Percentiles rank a stretch among this genome's conserved stretches.
Conservation (phyloP, 2,888 invertebrate genomes). For the Cotesia congregata region DNA sequence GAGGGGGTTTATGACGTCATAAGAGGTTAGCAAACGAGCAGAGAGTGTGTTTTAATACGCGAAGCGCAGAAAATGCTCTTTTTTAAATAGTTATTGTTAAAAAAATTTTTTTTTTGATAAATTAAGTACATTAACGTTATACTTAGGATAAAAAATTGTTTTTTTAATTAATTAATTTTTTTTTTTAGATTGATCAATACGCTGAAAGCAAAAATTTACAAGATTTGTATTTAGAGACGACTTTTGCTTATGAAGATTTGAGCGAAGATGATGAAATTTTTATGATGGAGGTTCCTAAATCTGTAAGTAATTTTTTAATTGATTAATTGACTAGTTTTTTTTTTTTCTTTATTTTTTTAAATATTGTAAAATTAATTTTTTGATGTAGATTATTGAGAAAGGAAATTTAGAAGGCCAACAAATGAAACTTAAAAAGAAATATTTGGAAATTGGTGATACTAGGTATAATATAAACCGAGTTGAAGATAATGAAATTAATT, state of each 20-base stretch:
- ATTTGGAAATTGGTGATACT: slow-evolving; percentile 46
- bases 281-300: slow-evolving; percentile 53
- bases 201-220: slow-evolving; percentile 45
- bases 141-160: no score
- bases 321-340: background rate
- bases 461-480: slow-evolving; percentile 45
- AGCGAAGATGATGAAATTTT: slow-evolving; percentile 52
- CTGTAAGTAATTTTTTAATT: slow-evolving; percentile 41
- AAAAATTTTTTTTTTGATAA: no score
- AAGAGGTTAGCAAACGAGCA: no score
- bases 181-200: slow-evolving; percentile 50
- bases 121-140: no score
- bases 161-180: background rate
- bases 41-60: no score
- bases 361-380: background rate
- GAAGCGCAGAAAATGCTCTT: no score
- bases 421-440: slow-evolving; percentile 46
- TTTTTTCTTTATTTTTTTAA: background rate
- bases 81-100: no score
- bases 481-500: slow-evolving; percentile 42
- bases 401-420: slow-evolving; percentile 42
- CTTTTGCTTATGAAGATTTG: slow-evolving; percentile 43
- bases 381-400: slow-evolving; percentile 11
- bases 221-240: slow-evolving; percentile 23
- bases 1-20: no score